A percentile compares a stretch with the other conserved stretches of the same genome.
phyloP scores from a whole-genome alignment of 2,888 invertebrate genomes.

The Beris chalybata region DNA sequence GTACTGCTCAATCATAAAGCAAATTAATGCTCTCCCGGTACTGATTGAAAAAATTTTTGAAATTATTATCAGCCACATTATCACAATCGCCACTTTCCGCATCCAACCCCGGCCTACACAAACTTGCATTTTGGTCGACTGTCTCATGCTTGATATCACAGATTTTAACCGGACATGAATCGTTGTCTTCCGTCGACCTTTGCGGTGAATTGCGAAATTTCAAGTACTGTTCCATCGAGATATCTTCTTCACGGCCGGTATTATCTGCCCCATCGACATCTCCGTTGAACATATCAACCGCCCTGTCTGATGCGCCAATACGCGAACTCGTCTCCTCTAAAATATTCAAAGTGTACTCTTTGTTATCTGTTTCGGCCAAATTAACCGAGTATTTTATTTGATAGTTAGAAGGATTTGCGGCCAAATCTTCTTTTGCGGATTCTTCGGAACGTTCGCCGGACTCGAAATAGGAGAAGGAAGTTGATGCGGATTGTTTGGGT shows the following conservation, averaged over 20 bases:
- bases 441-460: slow-evolving; percentile 1
- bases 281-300: not conserved
- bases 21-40: slow-evolving; percentile 38
- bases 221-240: slow-evolving; percentile 37
- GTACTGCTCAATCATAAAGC: slow-evolving; percentile 34
- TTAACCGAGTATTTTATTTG: slow-evolving; percentile 30
- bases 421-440: not conserved
- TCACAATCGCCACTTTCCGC: not conserved
- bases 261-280: not conserved
- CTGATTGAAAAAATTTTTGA: slow-evolving; percentile 35
- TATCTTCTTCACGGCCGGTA: slow-evolving; percentile 32
- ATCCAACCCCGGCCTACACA: not conserved
- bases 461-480: slow-evolving; percentile 22
- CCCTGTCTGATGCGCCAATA: not conserved
- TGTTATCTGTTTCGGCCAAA: slow-evolving; percentile 20
- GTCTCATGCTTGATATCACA: slow-evolving; percentile 8
- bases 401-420: slow-evolving; percentile 25
- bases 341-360: slow-evolving; percentile 27
- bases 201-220: slow-evolving; percentile 31
- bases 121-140: not conserved
- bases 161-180: not conserved
- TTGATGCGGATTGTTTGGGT: not conserved
- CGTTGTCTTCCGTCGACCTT: not conserved
- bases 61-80: slow-evolving; percentile 7
- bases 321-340: slow-evolving; percentile 21